Conservation (phyloP, 1,140 invertebrate genomes). For the Tetragnatha versicolor region DNA sequence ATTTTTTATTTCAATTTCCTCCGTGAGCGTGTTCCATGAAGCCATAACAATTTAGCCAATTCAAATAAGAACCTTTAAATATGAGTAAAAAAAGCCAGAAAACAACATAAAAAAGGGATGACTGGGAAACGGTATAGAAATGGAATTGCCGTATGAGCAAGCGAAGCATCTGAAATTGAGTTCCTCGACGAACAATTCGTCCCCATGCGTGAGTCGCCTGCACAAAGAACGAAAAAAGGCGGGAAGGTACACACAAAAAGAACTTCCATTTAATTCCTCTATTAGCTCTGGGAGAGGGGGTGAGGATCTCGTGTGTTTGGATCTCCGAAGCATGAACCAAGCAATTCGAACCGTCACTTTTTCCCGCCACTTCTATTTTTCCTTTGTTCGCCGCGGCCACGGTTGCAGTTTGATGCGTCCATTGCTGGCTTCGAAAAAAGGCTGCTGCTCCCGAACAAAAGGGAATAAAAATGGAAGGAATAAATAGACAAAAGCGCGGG, state of each 20-base stretch:
- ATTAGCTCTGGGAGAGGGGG: conserved; percentile 25
- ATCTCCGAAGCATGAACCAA: conserved; percentile 34
- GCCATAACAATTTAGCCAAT: conserved; percentile 53
- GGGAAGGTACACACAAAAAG: conserved; percentile 22
- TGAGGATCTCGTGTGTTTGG: background rate
- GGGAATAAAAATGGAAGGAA: background rate
- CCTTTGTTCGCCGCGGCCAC: conserved; percentile 23
- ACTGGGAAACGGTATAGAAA: conserved; percentile 32
- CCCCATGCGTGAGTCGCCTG: conserved; percentile 43
- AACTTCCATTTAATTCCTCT: conserved; percentile 53
- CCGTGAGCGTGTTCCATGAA: conserved; percentile 2
- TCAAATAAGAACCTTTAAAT: conserved; percentile 53
- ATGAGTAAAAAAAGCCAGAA: background rate
- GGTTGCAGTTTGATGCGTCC: conserved; percentile 43
- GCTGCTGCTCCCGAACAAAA: conserved; percentile 13
- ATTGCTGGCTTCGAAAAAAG: conserved; percentile 32
- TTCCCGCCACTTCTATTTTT: conserved; percentile 38
- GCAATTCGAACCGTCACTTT: conserved; percentile 21
- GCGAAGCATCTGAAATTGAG: conserved; percentile 51
- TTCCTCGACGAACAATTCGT: conserved; percentile 43
- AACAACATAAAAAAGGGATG: conserved; percentile 1
- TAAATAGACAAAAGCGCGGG: conserved; percentile 1
- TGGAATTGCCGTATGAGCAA: conserved; percentile 34
- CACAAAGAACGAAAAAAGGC: conserved; percentile 34
- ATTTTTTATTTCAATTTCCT: conserved; percentile 38